These are phyloP conservation scores for Ophiothrix spiculata DNA, from an alignment of 35 echinoderm and acorn worm genomes.

Conservation along the genomic window DNA sequence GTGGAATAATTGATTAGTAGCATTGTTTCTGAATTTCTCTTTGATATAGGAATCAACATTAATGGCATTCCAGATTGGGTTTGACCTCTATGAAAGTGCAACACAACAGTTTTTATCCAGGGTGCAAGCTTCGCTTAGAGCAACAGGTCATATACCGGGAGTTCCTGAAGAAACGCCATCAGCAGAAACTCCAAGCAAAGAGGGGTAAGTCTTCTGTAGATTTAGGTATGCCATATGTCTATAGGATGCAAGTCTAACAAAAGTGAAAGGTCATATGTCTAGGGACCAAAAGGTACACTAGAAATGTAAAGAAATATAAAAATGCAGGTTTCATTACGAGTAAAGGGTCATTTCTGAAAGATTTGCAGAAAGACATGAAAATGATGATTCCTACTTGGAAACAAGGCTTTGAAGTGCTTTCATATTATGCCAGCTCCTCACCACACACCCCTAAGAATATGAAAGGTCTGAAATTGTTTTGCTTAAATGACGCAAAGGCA, in stretches of 20 bases:
- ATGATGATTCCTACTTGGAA: no score
- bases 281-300: background rate
- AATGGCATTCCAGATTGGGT: conserved; percentile 97
- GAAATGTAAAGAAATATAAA: background rate
- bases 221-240: background rate
- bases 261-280: background rate
- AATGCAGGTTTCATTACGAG: background rate
- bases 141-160: conserved; percentile 22
- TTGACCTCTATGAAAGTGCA: conserved; percentile 93
- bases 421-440: no score
- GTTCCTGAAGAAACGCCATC: conserved; percentile 24
- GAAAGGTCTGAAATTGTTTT: no score
- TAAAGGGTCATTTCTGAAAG: background rate
- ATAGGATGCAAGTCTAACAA: background rate
- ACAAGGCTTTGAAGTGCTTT: no score
- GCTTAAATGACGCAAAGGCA: no score
- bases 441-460: no score
- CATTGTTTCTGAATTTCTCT: background rate
- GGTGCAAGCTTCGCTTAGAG: conserved; percentile 68
- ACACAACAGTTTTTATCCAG: conserved; percentile 86
- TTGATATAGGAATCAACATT: conserved; percentile 61
- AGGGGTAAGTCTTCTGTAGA: conserved; percentile 29
- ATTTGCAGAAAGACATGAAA: no score
- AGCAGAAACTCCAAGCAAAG: conserved; percentile 28
- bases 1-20: no score